Evolutionary conservation across 2,113 vertebrate species (phyloP).

Genomic region (Nothoprocta perdicaria): DNA sequence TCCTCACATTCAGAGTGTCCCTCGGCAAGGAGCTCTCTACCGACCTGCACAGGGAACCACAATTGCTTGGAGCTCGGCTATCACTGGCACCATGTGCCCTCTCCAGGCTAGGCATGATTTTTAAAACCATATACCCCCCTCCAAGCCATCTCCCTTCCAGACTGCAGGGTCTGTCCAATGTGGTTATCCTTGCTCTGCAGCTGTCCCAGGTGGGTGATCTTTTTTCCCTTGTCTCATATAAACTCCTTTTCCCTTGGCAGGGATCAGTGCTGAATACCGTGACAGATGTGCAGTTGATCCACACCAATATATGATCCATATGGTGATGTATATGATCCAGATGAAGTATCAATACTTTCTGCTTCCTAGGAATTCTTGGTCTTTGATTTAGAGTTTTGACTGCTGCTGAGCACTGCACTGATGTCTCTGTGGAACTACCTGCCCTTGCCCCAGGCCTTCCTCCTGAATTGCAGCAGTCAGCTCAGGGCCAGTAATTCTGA

Average conservation of each 20-base stretch:
- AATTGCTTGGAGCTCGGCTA: background rate
- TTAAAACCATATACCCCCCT: background rate
- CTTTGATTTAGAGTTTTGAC: background rate
- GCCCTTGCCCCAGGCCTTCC: background rate
- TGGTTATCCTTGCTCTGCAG: background rate
- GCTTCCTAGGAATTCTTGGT: background rate
- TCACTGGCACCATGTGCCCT: background rate
- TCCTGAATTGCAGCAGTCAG: background rate
- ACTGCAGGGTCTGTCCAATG: background rate
- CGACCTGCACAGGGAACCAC: background rate
- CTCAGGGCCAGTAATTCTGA: background rate
- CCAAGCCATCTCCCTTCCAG: background rate
- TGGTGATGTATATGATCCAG: background rate
- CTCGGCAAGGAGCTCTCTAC: background rate
- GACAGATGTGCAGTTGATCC: background rate
- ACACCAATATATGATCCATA: background rate
- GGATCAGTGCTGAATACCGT: fast-evolving
- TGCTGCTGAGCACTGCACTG: background rate
- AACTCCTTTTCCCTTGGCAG: background rate
- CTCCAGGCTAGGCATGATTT: background rate
- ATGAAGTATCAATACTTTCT: background rate
- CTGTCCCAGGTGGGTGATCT: background rate
- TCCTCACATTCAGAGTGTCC: background rate
- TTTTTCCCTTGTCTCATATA: background rate
- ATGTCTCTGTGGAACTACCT: background rate